These are phyloP conservation scores for Bergia sp. DNA, from an alignment of 92 coral and sea anemone genomes.

Conservation along the genomic window DNA sequence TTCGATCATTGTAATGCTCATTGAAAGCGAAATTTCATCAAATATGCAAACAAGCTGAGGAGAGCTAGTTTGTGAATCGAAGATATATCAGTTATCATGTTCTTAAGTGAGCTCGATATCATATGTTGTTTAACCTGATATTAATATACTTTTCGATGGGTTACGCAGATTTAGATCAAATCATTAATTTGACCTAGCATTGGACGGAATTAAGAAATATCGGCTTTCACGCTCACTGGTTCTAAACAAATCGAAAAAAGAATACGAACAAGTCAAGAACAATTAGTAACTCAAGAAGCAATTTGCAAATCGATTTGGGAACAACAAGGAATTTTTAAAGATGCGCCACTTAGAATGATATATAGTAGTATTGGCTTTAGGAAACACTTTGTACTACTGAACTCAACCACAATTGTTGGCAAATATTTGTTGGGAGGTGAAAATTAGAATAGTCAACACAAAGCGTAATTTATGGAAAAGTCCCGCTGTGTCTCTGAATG, in stretches of 20 bases:
- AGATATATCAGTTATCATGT: neutral
- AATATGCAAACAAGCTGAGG: conserved; percentile 44
- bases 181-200: conserved; percentile 9
- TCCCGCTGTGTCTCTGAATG: conserved; percentile 16
- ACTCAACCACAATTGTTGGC: conserved; percentile 4
- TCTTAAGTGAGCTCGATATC: neutral
- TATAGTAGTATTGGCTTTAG: neutral
- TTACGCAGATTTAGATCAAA: conserved; percentile 27
- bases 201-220: conserved; percentile 13
- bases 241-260: conserved; percentile 31
- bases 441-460: conserved; percentile 29
- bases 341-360: neutral
- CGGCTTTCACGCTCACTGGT: conserved; percentile 22
- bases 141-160: neutral
- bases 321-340: neutral
- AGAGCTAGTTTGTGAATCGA: neutral
- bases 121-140: neutral
- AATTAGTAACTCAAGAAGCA: conserved; percentile 15
- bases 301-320: conserved; percentile 10
- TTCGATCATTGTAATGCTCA: conserved; percentile 34
- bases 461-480: conserved; percentile 19
- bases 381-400: neutral
- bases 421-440: conserved; percentile 27
- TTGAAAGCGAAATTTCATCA: conserved; percentile 44
- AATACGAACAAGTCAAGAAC: conserved; percentile 33